Evolutionary conservation across 2,797 vertebrate genomes (phyloP).

Genomic region (Avahi laniger): DNA sequence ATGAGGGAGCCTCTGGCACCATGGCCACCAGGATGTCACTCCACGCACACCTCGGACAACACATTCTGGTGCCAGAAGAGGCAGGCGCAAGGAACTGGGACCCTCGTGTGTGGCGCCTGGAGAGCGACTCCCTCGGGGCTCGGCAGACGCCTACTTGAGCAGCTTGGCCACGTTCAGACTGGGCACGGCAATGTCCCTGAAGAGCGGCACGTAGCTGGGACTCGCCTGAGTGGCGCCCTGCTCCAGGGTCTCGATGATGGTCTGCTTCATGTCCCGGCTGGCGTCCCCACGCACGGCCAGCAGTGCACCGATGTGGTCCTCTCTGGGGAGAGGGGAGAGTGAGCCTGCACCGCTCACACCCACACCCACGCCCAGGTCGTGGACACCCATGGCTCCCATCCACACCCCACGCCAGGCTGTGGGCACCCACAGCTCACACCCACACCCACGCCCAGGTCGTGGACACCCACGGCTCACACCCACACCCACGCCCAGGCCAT

Average conservation of each 20-base stretch:
- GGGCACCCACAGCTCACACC: too few relatives aligned
- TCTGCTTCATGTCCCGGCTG: conserved; percentile 97
- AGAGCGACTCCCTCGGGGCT: background rate
- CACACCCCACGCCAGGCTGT: too few relatives aligned
- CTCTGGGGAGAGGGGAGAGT: conserved; percentile 83
- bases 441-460: too few relatives aligned
- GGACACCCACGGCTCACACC: too few relatives aligned
- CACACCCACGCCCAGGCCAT: too few relatives aligned
- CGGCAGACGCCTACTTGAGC: conserved; percentile 88
- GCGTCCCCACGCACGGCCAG: conserved; percentile 94
- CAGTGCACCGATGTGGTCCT: conserved; percentile 95
- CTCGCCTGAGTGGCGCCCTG: conserved; percentile 89
- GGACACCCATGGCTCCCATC: too few relatives aligned
- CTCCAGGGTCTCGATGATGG: conserved; percentile 95
- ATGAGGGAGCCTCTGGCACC: background rate
- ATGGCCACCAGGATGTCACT: rapidly evolving
- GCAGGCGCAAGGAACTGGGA: conserved; percentile 30
- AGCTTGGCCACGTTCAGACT: conserved; percentile 94
- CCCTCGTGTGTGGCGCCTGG: background rate
- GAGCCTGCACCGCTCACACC: background rate
- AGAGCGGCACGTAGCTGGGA: conserved; percentile 90
- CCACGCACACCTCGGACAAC: background rate
- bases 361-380: rapidly evolving
- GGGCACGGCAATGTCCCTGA: conserved; percentile 94
- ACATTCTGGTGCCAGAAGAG: background rate